A percentile compares a stretch with the other conserved stretches of the same genome.
These are phyloP conservation scores for Stramonita haemastoma DNA, from an alignment of 2,888 invertebrate species.

Conservation along the genomic window DNA sequence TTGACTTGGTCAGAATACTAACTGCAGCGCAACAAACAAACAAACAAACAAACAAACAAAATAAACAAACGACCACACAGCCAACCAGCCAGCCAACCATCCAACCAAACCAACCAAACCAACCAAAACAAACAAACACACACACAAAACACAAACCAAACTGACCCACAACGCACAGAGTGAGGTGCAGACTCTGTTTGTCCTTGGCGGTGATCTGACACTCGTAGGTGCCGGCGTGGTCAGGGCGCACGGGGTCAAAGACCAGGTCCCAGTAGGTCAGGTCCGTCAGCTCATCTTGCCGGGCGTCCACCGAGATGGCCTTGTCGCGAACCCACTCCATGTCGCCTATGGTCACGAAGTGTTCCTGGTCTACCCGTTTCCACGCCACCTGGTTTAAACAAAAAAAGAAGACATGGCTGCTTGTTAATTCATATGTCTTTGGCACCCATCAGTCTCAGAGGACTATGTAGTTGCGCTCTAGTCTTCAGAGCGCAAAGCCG, in stretches of 20 bases:
- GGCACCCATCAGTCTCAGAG: too few relatives aligned
- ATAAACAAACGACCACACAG: too few relatives aligned
- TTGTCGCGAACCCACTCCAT: conserved; percentile 61
- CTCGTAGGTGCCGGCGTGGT: conserved; percentile 61
- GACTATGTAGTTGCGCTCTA: too few relatives aligned
- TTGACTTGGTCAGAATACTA: too few relatives aligned
- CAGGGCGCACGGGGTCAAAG: conserved; percentile 56
- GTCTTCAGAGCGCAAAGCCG: too few relatives aligned
- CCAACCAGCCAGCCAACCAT: background rate
- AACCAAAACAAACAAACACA: too few relatives aligned
- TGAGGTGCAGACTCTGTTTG: conserved; percentile 55
- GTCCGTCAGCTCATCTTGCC: conserved; percentile 49
- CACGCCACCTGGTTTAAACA: conserved; percentile 66
- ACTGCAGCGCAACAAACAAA: too few relatives aligned
- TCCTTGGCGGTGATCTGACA: conserved; percentile 60
- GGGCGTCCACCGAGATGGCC: conserved; percentile 55
- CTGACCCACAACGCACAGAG: conserved; percentile 61
- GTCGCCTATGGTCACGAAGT: conserved; percentile 63
- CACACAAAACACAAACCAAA: background rate
- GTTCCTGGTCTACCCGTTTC: conserved; percentile 58
- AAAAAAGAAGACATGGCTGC: too few relatives aligned
- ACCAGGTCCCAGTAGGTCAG: conserved; percentile 60
- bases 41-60: too few relatives aligned
- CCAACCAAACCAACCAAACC: background rate
- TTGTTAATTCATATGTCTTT: too few relatives aligned